Base-by-base conservation (phyloP, 2,888 invertebrate genomes). In the Calameuta filiformis region DNA sequence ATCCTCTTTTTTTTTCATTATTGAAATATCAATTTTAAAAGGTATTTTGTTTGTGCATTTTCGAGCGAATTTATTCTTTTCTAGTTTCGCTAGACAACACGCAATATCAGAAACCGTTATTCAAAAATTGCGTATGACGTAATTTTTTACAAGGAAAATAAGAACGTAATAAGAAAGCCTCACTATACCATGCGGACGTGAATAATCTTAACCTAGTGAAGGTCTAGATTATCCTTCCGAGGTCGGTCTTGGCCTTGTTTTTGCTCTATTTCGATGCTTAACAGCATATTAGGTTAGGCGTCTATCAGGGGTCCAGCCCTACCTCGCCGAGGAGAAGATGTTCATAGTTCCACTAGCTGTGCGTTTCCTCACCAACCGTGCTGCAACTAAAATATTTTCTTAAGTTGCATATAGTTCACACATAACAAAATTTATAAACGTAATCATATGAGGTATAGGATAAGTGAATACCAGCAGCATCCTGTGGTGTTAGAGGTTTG, bases 401-500 rank as follows among this genome's bases (percentile, higher is more conserved):
- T 37, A n/a, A 37, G 34, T 75, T 75, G 33, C 31, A 75, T 23
- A 30, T 35, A 77, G 30, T 33, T 35, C 11, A 68, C 33, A 37
- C 34, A 35, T 78, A 40, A 69, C n/a, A 73, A 34, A 76, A 56
- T 73, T 69, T 40, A 40, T 34, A 31, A 69, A 12, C 11, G 68
- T 68, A 75, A 74, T 34, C 15, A 56, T 23, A 56, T 56, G 2
- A 56, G 23, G 56, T 56, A 9, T 9, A 56, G 1, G 23, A 56
- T 23, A 56, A 56, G 9, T 56, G 23, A 94, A 93, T 89, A 96
- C 96, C 94, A 84, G 94, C 93, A 81, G 94, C 94, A 89, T 97
- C 97, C 90, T 97, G 97, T 11, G 96, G 96, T 15, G 96, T 95
- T 73, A 97, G 93, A 0, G 95, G 96, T 84, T 95, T 93, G 77